Base-by-base conservation (phyloP, 1,140 invertebrate species). In the Nasonia giraulti region DNA sequence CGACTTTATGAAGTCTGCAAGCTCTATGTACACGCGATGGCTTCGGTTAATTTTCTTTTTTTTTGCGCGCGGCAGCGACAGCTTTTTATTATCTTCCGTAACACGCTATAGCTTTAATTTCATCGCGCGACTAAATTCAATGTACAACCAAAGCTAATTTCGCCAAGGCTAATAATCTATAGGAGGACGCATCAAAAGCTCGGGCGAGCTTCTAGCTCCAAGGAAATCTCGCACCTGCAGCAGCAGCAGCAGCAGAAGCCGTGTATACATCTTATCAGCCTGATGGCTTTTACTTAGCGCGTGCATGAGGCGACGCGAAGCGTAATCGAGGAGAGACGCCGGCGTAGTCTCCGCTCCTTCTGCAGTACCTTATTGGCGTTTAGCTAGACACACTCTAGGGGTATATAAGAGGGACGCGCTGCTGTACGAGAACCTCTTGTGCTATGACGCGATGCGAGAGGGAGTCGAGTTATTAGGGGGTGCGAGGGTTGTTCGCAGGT, bases 271-370 rank as follows among this genome's bases (percentile, higher is more conserved):
- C 33, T 37, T 37, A 75, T 75, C 73, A 44, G 20, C 33, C 37
- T 75, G 73, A 75, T 75, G 73, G 37, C 33, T 75, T 75, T 75
- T 75, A 37, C 73, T 44, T 75, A 44, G 37, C 73, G 73, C 73
- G 5, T 10, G 71, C 71, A 23, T 0, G 27, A 10, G 10, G 12
- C 73, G 17, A 62, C 20, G 55, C 20, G 55, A 62, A n/a, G 20
- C 73, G 37, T 40, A 33, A 75, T 75, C 31, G 27, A 44, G 31
- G 37, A 44, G 73, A 74, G 33, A 33, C 17, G 33, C 8, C 73
- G 33, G 31, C 73, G 17, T n/a, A 37, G 33, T 37, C 33, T 37
- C 33, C 55, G n/a, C 55, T 7, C 3, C 1, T 62, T 20, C 17
- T 2, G 14, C 55, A 17, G 4, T 55, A 62, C 55, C 55, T 62